Evolutionary conservation across 2,113 vertebrate genomes (phyloP), one percentile per base, ranked within the genome.

Genomic region (Neomonachus schauinslandi): DNA sequence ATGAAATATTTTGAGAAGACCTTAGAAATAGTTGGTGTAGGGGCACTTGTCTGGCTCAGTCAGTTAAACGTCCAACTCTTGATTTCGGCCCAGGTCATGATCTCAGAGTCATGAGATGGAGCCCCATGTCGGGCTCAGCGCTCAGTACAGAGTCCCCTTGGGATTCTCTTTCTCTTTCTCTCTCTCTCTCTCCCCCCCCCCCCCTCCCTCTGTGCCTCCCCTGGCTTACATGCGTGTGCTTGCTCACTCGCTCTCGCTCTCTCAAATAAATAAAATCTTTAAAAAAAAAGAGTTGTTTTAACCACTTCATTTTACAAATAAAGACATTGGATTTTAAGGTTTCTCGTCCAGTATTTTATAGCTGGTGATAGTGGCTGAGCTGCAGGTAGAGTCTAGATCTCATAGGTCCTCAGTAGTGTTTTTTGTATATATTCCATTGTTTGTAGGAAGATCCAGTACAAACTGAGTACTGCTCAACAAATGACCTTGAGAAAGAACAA

Each of bases 401-500:
- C 63, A 67, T n/a, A 83, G 42, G 86, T 71, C 42, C 53, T 28
- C 9, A 26, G 3, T 83, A 51, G 79, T 83, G 46, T 76, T 95
- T 31, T 76, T 92, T 65, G 46, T 65, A 1, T 88, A 57, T 21
- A 92, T 72, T 65, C 33, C 22, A 69, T 76, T 46, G 4, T 91
- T 95, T 77, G 42, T 59, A 22, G 26, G 65, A 76, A 85, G 55
- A 86, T 46, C 59, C 39, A 67, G 59, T 67, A 49, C 77, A 76
- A 46, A 67, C 69, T 26, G 28, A 94, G 55, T 80, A 51, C 31
- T 84, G 31, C 55, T 36, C 7, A 51, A 84, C 76, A 81, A 67
- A 85, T 57, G 24, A 89, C 39, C 83, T 95, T 42, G 19, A 87
- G 61, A 96, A 89, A 83, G 26, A 97, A 83, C 21, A 89, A 42